Evolutionary conservation across 1,140 invertebrate species (phyloP), one percentile per base, ranked within the genome.

Genomic region (Sminthurides bifidus): DNA sequence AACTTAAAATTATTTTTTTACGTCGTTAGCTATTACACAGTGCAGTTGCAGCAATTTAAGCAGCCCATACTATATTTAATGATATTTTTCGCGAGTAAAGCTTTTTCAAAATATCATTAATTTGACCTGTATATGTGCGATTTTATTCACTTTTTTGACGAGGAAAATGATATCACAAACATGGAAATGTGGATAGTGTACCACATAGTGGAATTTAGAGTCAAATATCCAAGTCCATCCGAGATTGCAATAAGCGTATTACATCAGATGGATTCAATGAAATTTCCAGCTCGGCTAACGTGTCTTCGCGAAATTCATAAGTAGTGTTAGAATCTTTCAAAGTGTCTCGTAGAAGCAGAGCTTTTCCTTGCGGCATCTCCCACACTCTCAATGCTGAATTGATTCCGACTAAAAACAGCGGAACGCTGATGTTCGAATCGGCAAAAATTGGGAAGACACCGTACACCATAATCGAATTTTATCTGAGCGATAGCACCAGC

Each of bases 381-480:
- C 58, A 58, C 15, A 58, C 56, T 52, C 41, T 58, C n/a, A 60
- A 38, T 1, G 58, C 37, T 14, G 44, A 54, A 0, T 33, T 40
- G 17, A 63, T 46, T 21, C 54, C 53, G 17, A 38, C 43, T 4
- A 60, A 48, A 40, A 63, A 57, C 29, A 60, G 40, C 43, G 50
- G 35, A 0, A 49, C 41, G 15, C 35, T 41, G 14, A 63, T 58
- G 15, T 45, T 19, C 24, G 33, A 44, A 6, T 49, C 51, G 12
- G 37, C 17, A 21, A 63, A 56, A 6, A 58, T 38, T 14, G 52
- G 41, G 31, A 60, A 60, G 19, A 63, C 45, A 21, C 58, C 61
- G 48, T 53, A 41, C 10, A 51, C 52, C 6, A 59, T 51, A 27
- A n/a, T 63, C 61, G 10, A 35, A 51, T 1, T 33, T 24, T 14